Conservation (phyloP, 2,888 invertebrate species). For the Volucella inanis region DNA sequence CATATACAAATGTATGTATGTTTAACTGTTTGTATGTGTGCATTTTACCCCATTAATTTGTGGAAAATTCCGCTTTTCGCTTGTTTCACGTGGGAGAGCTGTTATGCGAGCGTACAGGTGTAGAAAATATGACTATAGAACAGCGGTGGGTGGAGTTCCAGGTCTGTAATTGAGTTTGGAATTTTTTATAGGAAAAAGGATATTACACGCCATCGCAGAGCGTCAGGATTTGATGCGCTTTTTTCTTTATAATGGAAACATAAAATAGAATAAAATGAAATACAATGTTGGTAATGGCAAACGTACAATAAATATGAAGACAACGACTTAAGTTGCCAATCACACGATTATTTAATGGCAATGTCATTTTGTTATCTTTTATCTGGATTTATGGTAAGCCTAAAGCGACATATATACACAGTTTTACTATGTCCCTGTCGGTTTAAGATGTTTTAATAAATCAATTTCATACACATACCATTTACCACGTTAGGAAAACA, state of each 20-base stretch:
- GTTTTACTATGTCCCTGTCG: too few species aligned
- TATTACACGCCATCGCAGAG: conserved; percentile 18
- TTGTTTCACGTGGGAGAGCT: conserved; percentile 17
- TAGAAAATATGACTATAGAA: neutral
- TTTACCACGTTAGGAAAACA: too few species aligned
- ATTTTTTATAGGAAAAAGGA: conserved; percentile 19
- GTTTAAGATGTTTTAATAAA: too few species aligned
- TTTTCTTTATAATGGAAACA: conserved; percentile 16
- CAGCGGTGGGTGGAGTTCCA: conserved; percentile 12
- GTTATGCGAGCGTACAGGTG: conserved; percentile 29
- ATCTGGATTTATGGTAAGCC: neutral
- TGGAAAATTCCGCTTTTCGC: conserved; percentile 40
- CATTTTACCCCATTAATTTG: neutral
- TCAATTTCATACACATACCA: too few species aligned
- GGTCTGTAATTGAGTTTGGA: conserved; percentile 36
- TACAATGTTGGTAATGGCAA: neutral
- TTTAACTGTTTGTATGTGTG: conserved; percentile 17
- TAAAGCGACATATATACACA: too few species aligned
- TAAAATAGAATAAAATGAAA: neutral
- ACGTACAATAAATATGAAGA: conserved; percentile 16
- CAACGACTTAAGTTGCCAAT: conserved; percentile 46
- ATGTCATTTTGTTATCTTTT: neutral
- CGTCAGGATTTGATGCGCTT: conserved; percentile 11
- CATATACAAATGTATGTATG: too few species aligned
- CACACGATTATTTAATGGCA: neutral